Base-by-base conservation (phyloP, 2,888 invertebrate genomes). In the Chrysolina haemoptera region DNA sequence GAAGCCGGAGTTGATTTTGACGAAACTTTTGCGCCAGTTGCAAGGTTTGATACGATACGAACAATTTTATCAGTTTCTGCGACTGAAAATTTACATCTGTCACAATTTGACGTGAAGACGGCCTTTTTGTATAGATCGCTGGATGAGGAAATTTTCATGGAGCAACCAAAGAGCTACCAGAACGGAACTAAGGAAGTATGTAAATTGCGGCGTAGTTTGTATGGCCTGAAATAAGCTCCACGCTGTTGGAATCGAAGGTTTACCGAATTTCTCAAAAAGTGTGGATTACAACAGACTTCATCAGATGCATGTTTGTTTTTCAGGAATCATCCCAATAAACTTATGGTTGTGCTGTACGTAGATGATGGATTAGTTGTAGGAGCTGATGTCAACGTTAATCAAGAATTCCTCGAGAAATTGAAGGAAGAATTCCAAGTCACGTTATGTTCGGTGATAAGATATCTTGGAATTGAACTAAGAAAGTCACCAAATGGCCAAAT, bases 211-310 rank as follows among this genome's bases (percentile, higher is more conserved):
- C 68, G 18, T 11, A 69, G 71, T 18, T 64, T 74, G 14, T 74
- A 74, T 65, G 70, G 76, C 9, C n/a, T 76, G 0, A 69, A 70
- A 62, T 68, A 76, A 53, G 67, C 70, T 1, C 70, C 76, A 16
- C 73, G 71, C 50, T 73, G 50, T 3, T 73, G 76, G 74, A 76
- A 76, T 72, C 63, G 71, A 16, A 65, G 22, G 48, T 69, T 76
- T 35, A 70, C 71, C 67, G 46, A 62, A 16, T 74, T 70, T 71
- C 68, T 75, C 40, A 11, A 11, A 46, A 22, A 43, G 27, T 63
- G 68, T 53, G 50, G 71, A 14, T 76, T 74, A 53, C 27, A 71
- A 64, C 68, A 73, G 4, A 72, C 72, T 48, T 75, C 69, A 59
- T 70, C 74, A 48, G 74, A 75, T 64, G 68, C 71, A 41, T 76